Evolutionary conservation across 2,888 invertebrate species (phyloP).

Genomic region (Molorchus minor): DNA sequence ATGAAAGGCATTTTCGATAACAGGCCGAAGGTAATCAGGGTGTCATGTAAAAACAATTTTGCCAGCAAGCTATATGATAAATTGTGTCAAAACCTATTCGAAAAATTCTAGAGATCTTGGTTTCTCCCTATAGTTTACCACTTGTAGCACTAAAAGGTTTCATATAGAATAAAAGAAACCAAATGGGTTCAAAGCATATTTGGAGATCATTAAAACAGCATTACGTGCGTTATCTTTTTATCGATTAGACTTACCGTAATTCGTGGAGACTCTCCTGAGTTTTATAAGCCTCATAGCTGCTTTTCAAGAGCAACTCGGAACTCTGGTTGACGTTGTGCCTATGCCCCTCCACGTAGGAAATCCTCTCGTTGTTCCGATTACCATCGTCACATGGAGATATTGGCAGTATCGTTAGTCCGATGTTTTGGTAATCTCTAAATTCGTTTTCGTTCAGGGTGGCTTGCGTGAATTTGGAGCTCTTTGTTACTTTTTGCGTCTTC

Average conservation of each 20-base stretch:
- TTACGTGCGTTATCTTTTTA: too few species aligned
- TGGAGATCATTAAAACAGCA: too few species aligned
- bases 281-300: conserved; percentile 43
- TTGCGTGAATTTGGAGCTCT: conserved; percentile 60
- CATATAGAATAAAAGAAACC: too few species aligned
- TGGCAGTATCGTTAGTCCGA: conserved; percentile 50
- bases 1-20: too few species aligned
- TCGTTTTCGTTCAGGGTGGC: conserved; percentile 58
- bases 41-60: too few species aligned
- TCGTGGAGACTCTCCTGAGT: conserved; percentile 45
- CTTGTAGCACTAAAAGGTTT: too few species aligned
- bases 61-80: too few species aligned
- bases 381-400: conserved; percentile 46
- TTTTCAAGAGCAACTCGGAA: conserved; percentile 56
- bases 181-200: too few species aligned
- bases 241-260: conserved; percentile 41
- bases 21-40: too few species aligned
- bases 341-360: conserved; percentile 40
- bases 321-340: conserved; percentile 49
- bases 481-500: conserved; percentile 53
- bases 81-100: too few species aligned
- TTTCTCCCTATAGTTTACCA: too few species aligned
- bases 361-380: conserved; percentile 48
- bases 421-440: conserved; percentile 56
- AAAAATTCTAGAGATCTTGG: too few species aligned